Conservation (phyloP, 1,140 invertebrate genomes). For the Orchesella cincta region DNA sequence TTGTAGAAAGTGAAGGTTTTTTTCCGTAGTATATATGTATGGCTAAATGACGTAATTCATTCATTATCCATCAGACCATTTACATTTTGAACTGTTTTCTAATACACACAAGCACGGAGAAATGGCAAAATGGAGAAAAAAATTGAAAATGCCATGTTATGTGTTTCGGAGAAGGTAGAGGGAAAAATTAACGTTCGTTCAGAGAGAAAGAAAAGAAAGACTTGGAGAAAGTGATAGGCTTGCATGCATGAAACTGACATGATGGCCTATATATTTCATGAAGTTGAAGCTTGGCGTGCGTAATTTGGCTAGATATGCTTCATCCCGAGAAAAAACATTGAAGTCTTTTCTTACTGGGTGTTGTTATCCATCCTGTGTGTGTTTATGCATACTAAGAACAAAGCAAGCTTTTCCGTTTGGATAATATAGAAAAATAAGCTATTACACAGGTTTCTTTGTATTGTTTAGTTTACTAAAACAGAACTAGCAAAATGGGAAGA, state of each 20-base stretch:
- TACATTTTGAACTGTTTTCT: not conserved
- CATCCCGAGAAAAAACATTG: no score
- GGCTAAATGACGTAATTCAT: no score
- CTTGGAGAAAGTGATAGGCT: slow-evolving; percentile 1
- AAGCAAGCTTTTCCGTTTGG: no score
- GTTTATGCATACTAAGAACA: no score
- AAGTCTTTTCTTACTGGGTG: no score
- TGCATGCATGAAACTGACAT: slow-evolving; percentile 26
- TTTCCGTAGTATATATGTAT: no score
- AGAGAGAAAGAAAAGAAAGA: not conserved
- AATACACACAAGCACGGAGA: not conserved
- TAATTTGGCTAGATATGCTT: not conserved
- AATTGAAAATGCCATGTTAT: slow-evolving; percentile 1
- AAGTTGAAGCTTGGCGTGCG: slow-evolving; percentile 8
- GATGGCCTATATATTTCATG: slow-evolving; percentile 22
- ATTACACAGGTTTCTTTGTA: no score
- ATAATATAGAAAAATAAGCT: no score
- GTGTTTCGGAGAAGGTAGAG: not conserved
- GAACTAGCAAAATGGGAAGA: no score
- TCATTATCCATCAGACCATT: slow-evolving; percentile 10
- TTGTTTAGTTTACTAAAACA: no score
- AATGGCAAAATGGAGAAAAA: not conserved
- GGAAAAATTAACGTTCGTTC: slow-evolving; percentile 2
- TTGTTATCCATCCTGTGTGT: no score
- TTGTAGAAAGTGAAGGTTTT: no score